phyloP scores from a whole-genome alignment of 1,140 invertebrate genomes.

The Tribolium madens region DNA sequence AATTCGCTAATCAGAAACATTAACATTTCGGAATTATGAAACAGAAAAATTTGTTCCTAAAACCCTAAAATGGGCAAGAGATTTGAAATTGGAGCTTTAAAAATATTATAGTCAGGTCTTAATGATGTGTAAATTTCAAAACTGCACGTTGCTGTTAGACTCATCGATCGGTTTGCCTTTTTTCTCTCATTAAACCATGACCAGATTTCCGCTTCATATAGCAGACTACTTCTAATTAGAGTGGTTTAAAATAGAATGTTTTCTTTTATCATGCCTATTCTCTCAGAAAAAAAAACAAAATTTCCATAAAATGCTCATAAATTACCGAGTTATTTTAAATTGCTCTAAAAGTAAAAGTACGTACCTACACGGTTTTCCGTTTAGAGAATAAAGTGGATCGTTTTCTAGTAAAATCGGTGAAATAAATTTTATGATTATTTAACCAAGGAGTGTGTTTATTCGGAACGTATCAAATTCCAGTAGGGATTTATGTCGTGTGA shows the following conservation, averaged over 20 bases:
- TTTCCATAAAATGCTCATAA: not conserved
- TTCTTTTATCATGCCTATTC: not conserved
- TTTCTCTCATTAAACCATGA: not conserved
- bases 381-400: not conserved
- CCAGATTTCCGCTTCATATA: not conserved
- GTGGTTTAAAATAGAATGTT: not conserved
- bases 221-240: not conserved
- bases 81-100: no score
- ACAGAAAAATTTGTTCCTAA: no score
- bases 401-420: not conserved
- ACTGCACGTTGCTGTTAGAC: not conserved
- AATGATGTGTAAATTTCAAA: not conserved
- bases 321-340: not conserved
- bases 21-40: no score
- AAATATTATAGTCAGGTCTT: no score
- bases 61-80: no score
- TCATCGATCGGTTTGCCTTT: not conserved
- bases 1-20: no score
- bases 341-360: not conserved
- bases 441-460: not conserved
- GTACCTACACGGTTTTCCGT: not conserved
- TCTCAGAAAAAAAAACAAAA: not conserved
- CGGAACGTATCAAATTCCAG: not conserved
- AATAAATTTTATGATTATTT: not conserved
- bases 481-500: not conserved